phyloP scores from a whole-genome alignment of 2,113 vertebrate genomes.

The Maylandia zebra region DNA sequence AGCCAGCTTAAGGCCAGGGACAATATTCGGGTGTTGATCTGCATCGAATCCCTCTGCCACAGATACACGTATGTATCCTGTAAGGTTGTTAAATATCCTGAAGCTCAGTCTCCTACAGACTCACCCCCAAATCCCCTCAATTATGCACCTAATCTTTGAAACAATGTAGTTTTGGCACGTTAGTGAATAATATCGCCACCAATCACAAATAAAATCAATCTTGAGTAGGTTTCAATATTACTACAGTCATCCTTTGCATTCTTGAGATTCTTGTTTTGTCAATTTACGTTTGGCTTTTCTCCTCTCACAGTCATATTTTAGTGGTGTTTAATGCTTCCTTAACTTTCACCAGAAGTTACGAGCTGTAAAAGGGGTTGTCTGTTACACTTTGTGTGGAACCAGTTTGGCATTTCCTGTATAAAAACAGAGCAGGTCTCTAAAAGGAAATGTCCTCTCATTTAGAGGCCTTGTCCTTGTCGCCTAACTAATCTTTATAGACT shows the following conservation, averaged over 20 bases:
- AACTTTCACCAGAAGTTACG: slow-evolving; percentile 48
- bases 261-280: neutral
- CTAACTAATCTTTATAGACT: slow-evolving; percentile 58
- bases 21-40: slow-evolving; percentile 83
- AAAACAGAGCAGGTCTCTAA: slow-evolving; percentile 52
- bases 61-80: slow-evolving; percentile 79
- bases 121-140: neutral
- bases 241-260: neutral
- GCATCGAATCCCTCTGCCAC: slow-evolving; percentile 91
- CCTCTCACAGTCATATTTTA: neutral
- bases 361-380: slow-evolving; percentile 59
- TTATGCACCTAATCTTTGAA: neutral
- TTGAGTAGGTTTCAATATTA: neutral
- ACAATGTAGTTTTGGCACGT: slow-evolving; percentile 25
- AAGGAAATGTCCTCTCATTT: slow-evolving; percentile 54
- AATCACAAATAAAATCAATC: neutral
- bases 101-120: neutral
- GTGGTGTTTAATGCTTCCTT: slow-evolving; percentile 21
- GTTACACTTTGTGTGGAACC: slow-evolving; percentile 60
- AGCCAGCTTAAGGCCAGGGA: slow-evolving; percentile 80
- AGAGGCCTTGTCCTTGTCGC: slow-evolving; percentile 39
- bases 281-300: neutral
- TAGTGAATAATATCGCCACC: neutral
- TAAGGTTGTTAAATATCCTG: neutral
- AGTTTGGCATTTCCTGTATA: slow-evolving; percentile 70